Evolutionary conservation across 1,140 invertebrate genomes (phyloP).

Genomic region (Drosophila neocordata): DNA sequence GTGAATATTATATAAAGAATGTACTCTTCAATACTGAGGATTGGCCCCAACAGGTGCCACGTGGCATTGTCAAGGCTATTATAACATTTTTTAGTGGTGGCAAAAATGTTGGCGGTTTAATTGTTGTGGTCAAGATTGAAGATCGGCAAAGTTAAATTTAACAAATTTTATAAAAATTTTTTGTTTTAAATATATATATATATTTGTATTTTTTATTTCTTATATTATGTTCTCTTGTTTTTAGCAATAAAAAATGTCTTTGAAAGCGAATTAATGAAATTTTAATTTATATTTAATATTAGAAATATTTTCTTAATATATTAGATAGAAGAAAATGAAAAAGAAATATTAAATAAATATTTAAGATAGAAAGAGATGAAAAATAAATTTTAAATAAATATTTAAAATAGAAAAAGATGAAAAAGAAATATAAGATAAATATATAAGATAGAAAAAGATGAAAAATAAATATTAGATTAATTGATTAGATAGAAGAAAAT

Average conservation of each 20-base stretch:
- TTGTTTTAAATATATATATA: not conserved
- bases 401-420: too few relatives aligned
- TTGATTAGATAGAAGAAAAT: too few relatives aligned
- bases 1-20: conserved; percentile 65
- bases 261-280: conserved; percentile 23
- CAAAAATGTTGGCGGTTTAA: conserved; percentile 67
- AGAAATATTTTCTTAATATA: too few relatives aligned
- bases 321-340: too few relatives aligned
- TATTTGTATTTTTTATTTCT: not conserved
- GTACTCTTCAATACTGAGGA: conserved; percentile 64
- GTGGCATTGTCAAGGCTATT: conserved; percentile 72
- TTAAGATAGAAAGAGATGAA: too few relatives aligned
- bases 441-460: too few relatives aligned
- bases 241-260: conserved; percentile 26
- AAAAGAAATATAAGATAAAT: too few relatives aligned
- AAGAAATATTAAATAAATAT: too few relatives aligned
- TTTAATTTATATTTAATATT: not conserved
- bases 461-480: too few relatives aligned
- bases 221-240: not conserved
- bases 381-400: too few relatives aligned
- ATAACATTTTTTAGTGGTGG: conserved; percentile 58
- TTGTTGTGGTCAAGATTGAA: conserved; percentile 59
- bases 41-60: conserved; percentile 73
- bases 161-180: too few relatives aligned
- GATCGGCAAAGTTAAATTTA: conserved; percentile 53